Evolutionary conservation across 2,113 vertebrate genomes (phyloP).

Genomic region (Lepus americanus): DNA sequence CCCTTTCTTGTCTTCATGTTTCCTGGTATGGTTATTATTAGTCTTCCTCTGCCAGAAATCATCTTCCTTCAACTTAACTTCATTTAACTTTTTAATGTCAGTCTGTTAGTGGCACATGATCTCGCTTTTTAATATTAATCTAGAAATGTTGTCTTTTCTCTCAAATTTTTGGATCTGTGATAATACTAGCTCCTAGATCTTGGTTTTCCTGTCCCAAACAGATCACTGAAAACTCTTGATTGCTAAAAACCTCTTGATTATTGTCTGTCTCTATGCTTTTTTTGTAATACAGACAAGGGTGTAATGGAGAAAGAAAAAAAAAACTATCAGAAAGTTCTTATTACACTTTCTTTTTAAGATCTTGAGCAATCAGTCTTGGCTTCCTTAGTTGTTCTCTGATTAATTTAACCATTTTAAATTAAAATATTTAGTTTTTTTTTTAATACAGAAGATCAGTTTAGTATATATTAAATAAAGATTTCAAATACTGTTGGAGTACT

Average conservation of each 20-base stretch:
- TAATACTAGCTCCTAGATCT: not conserved
- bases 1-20: not conserved
- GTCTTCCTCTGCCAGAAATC: not conserved
- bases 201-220: not conserved
- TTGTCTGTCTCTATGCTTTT: not conserved
- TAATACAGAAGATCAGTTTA: too few relatives aligned
- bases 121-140: not conserved
- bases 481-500: too few relatives aligned
- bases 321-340: not conserved
- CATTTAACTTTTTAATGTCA: not conserved
- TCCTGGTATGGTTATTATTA: not conserved
- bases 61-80: not conserved
- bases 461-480: too few relatives aligned
- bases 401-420: not conserved
- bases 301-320: not conserved
- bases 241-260: not conserved
- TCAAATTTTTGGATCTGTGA: too few relatives aligned
- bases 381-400: not conserved
- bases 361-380: not conserved
- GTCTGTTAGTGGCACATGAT: not conserved
- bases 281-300: not conserved
- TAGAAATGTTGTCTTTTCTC: not conserved
- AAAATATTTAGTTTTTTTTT: not conserved
- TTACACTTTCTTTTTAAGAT: not conserved
- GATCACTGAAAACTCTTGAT: not conserved